phyloP scores from a whole-genome alignment of 35 echinoderm and acorn worm genomes.

The Ptychodera flava region DNA sequence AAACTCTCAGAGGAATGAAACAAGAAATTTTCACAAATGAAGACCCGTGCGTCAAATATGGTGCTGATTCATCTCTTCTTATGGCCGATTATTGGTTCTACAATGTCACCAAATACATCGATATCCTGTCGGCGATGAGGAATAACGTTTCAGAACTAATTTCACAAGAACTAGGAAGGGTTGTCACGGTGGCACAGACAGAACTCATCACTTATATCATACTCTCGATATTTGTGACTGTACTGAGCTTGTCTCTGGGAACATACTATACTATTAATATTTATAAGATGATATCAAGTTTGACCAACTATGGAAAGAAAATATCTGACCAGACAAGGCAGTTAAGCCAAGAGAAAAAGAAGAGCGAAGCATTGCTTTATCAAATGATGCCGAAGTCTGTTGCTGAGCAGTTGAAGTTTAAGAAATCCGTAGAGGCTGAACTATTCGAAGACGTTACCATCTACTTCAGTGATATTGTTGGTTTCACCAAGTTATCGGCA shows the following conservation, averaged over 20 bases:
- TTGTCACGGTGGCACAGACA: not conserved
- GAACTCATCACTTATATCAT: not conserved
- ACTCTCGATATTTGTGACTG: not conserved
- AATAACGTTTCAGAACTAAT: not conserved
- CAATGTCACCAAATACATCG: not conserved
- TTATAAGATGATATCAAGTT: not conserved
- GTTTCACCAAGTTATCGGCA: constrained; percentile 6
- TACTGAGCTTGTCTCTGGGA: not conserved
- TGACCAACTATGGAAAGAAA: not conserved
- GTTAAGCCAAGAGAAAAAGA: not conserved
- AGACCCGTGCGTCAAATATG: not conserved
- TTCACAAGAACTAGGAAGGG: not conserved
- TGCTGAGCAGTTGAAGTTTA: not conserved
- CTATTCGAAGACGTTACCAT: constrained; percentile 5
- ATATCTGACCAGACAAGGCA: not conserved
- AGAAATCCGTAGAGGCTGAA: constrained; percentile 5
- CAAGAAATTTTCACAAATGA: not conserved
- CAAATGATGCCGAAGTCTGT: not conserved
- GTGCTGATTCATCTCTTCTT: not conserved
- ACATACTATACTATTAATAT: not conserved
- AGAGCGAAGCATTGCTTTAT: not conserved
- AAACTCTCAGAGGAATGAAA: not conserved
- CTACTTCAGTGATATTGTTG: constrained; percentile 17
- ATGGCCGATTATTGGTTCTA: not conserved
- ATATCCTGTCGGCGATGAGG: not conserved